Base-by-base conservation (phyloP, 2,113 vertebrate genomes). In the Paradoxurus hermaphroditus region DNA sequence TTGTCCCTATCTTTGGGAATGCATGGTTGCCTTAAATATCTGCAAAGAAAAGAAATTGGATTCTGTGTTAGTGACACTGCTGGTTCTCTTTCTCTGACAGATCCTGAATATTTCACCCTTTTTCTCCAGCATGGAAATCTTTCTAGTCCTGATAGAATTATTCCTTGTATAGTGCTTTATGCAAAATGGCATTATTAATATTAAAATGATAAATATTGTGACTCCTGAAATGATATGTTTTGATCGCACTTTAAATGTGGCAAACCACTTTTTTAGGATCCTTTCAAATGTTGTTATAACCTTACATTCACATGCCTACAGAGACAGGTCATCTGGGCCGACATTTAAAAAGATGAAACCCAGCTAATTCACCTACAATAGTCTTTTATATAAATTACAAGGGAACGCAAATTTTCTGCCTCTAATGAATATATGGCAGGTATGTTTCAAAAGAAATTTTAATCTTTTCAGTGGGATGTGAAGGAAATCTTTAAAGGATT, bases 21-120 rank as follows among this genome's bases (percentile, higher is more conserved):
- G 3, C 92, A 90, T 93, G 97, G 49, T 67, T 98, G 97, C 97
- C 94, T 98, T 97, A 92, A 86, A 79, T 79, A 98, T 97, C 97
- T 98, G 92, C 97, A 98, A 97, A 97, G 97, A 97, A 98, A 98
- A 98, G 97, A 96, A 97, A 98, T 83, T 97, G 97, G 91, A 88
- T 94, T 91, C 53, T 83, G 29, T 97, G 96, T 86, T 62, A 94
- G 90, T 95, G 93, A 73, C 82, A 89, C 23, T 91, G 87, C 11
- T 93, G 79, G 18, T 81, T 96, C 90, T 75, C 44, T 95, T 27
- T 98, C 39, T 96, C 82, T 97, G 90, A 77, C 83, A 96, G 90
- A 70, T 53, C 90, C 44, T 86, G 86, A 94, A 63, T 97, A 90
- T 44, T 97, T 96, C 94, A 94, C 75, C 86, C 65, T 96, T 95